Evolutionary conservation across 1,140 invertebrate genomes (phyloP).

Genomic region (Pemphigus obesinymphae): DNA sequence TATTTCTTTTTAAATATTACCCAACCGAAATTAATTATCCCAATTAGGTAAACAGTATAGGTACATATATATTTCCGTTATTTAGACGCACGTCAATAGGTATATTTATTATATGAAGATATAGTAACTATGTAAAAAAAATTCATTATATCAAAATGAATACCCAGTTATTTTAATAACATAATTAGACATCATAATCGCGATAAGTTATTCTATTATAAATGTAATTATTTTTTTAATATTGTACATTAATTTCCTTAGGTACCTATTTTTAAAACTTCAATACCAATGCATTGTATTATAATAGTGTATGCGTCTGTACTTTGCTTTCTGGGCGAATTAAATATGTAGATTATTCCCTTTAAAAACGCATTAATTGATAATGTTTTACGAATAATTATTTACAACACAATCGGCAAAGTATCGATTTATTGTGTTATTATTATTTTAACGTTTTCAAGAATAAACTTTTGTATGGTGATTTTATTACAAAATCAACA

Average conservation of each 20-base stretch:
- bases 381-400: background rate
- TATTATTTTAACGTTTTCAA: background rate
- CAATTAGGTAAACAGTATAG: too few relatives aligned
- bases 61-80: background rate
- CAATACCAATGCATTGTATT: background rate
- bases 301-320: background rate
- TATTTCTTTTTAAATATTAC: background rate
- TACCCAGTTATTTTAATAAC: background rate
- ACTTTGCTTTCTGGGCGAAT: background rate
- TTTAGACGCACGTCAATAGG: background rate
- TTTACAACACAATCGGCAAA: background rate
- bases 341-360: background rate
- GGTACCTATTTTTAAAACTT: too few relatives aligned
- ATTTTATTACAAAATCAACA: too few relatives aligned
- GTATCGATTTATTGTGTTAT: background rate
- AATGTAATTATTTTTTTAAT: background rate
- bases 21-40: background rate
- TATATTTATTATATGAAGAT: background rate
- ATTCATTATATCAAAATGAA: background rate
- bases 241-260: background rate
- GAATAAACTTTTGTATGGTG: too few relatives aligned
- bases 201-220: background rate
- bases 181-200: background rate
- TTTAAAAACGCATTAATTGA: background rate
- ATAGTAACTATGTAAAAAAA: background rate